These are phyloP conservation scores for Mungos mungo DNA, from an alignment of 2,113 vertebrate species.

Conservation along the genomic window DNA sequence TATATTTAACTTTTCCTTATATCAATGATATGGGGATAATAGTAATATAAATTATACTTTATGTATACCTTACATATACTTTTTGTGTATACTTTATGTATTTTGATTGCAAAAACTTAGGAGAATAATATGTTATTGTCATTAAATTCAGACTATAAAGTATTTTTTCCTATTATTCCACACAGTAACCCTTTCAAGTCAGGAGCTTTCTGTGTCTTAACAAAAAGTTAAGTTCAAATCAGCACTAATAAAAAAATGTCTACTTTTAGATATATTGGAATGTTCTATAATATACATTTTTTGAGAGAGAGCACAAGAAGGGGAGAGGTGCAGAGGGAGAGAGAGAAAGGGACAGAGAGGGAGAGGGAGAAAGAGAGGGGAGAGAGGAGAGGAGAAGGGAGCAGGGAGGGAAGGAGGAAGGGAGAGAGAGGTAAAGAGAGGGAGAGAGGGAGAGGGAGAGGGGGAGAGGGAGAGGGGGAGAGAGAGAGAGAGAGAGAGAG, in stretches of 20 bases:
- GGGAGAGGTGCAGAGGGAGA: too few relatives aligned
- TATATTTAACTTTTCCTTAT: not conserved
- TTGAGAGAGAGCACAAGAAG: too few relatives aligned
- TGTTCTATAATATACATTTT: not conserved
- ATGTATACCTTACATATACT: too few relatives aligned
- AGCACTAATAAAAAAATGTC: not conserved
- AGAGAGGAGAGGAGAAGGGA: too few relatives aligned
- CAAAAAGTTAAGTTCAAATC: slow-evolving; percentile 1
- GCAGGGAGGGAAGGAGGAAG: too few relatives aligned
- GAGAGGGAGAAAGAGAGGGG: too few relatives aligned
- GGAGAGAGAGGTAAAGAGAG: too few relatives aligned
- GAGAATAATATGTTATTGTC: not conserved
- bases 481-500: too few relatives aligned
- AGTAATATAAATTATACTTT: not conserved
- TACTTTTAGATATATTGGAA: not conserved
- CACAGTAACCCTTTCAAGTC: not conserved
- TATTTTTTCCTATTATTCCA: slow-evolving; percentile 1
- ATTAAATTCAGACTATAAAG: not conserved
- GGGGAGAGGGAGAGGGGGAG: fast-evolving
- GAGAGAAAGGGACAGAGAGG: too few relatives aligned
- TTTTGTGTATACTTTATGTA: not conserved
- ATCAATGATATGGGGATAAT: not conserved
- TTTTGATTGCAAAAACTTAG: not conserved
- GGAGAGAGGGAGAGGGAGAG: too few relatives aligned
- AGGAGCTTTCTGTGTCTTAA: not conserved